These are phyloP conservation scores for Cydia pomonella DNA, from an alignment of 1,140 invertebrate species.

Conservation along the genomic window DNA sequence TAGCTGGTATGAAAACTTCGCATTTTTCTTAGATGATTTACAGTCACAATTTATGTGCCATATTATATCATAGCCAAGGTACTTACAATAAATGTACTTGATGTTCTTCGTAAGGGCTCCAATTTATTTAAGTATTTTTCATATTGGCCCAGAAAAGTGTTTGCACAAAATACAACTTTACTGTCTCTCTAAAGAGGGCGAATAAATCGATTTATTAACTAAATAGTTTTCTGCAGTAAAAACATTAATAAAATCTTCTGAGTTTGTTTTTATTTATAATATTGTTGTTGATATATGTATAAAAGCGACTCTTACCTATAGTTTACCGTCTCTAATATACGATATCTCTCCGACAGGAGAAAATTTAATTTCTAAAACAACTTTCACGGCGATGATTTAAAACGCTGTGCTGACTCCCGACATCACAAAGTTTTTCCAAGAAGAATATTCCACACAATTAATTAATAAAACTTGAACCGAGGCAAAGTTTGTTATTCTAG, in stretches of 20 bases:
- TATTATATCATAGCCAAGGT: neutral
- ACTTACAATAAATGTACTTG: neutral
- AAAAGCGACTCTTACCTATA: too few relatives aligned
- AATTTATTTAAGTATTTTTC: neutral
- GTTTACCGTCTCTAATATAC: too few relatives aligned
- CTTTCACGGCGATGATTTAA: neutral
- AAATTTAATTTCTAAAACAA: neutral
- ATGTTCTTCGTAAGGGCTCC: neutral
- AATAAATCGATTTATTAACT: neutral
- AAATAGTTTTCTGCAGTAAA: neutral
- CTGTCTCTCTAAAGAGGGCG: neutral
- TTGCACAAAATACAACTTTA: neutral
- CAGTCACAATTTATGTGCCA: neutral
- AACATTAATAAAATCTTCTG: neutral
- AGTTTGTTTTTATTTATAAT: neutral
- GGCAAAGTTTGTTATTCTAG: neutral
- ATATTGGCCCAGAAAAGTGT: neutral
- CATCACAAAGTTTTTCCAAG: neutral
- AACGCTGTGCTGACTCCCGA: neutral
- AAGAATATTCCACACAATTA: slow-evolving; percentile 14
- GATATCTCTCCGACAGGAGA: neutral
- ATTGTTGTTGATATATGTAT: too few relatives aligned
- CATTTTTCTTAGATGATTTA: neutral
- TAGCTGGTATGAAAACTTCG: neutral
- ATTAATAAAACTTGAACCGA: slow-evolving; percentile 14